Percentiles rank a stretch among this genome's conserved stretches.
Evolutionary conservation across 2,797 vertebrate genomes (phyloP).

Genomic region (Epinephelus awoara): DNA sequence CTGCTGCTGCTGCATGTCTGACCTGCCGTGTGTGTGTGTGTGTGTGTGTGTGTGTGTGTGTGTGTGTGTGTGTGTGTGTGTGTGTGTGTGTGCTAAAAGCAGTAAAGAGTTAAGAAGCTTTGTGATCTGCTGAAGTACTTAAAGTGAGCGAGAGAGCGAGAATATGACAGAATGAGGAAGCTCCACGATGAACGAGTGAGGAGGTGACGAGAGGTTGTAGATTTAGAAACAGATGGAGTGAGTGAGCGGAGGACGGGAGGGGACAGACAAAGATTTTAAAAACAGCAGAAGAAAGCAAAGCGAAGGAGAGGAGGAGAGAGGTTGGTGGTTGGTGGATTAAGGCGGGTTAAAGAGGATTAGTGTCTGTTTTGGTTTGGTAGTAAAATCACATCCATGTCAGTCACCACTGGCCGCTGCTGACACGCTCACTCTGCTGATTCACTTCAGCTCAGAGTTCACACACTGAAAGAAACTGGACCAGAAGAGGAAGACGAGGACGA

Average conservation of each 20-base stretch:
- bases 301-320: neutral
- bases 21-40: slow-evolving; percentile 2
- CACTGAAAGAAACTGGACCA: slow-evolving; percentile 7
- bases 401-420: slow-evolving; percentile 38
- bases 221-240: neutral
- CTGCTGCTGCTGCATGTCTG: slow-evolving; percentile 17
- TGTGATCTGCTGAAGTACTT: slow-evolving; percentile 61
- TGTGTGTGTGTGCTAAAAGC: slow-evolving; percentile 58
- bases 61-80: slow-evolving; percentile 18
- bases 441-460: slow-evolving; percentile 33
- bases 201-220: neutral
- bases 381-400: slow-evolving; percentile 68
- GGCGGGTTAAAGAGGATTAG: slow-evolving; percentile 69
- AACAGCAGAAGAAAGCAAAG: slow-evolving; percentile 9
- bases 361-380: slow-evolving; percentile 68
- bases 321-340: slow-evolving; percentile 59
- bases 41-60: slow-evolving; percentile 18
- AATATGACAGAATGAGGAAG: neutral
- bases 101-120: slow-evolving; percentile 74
- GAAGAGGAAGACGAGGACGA: slow-evolving; percentile 27
- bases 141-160: slow-evolving; percentile 39
- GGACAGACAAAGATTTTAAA: neutral
- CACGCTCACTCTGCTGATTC: slow-evolving; percentile 42
- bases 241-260: too few species aligned
- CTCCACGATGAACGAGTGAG: neutral